Base-by-base conservation (phyloP, 2,888 invertebrate genomes). In the Drosophila nigricruria region DNA sequence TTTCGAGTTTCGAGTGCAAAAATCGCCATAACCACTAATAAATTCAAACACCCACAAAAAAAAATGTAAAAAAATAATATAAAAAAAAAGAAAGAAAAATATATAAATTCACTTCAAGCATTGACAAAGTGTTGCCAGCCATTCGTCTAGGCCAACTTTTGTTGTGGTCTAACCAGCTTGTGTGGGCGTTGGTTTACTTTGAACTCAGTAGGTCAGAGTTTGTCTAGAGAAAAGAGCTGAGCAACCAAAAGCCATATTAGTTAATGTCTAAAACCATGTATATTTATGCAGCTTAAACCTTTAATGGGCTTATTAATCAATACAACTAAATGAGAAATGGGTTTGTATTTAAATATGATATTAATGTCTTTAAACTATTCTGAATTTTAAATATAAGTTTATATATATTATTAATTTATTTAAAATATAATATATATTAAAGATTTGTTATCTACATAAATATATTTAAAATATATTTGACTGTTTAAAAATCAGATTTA, bases 31-130 rank as follows among this genome's bases (percentile, higher is more conserved):
- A 50, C 76, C 78, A 76, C 76, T 85, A 77, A 86, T 81, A 83
- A 86, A 83, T 79, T 81, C 80, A 79, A 86, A 88, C 86, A 79
- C 86, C 86, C 86, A 88, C 88, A 61, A 73, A 59, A 70, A 18
- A 40, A 38, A 9, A 9, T n/a, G n/a, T n/a, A 9, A 16, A 9
- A 0, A 12, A n/a, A 6, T 12, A 34, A 34, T 34, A 34, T 3
- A 20, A 0, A 23, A 6, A 5, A 1, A 14, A 25, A 25, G 0
- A 9, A 5, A 25, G 2, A 47, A 10, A 27, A n/a, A 47, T 10
- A 30, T 25, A 45, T n/a, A n/a, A n/a, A n/a, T 47, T 65, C 25
- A 53, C 20, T 18, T 65, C 38, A 20, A 57, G 56, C 68, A 65
- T 60, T 77, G 73, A 73, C 61, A 73, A 68, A 72, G 61, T 61